Percentiles rank a stretch among this genome's conserved stretches.
phyloP scores from a whole-genome alignment of 2,113 vertebrate species.

The Mormyrus lacerda region DNA sequence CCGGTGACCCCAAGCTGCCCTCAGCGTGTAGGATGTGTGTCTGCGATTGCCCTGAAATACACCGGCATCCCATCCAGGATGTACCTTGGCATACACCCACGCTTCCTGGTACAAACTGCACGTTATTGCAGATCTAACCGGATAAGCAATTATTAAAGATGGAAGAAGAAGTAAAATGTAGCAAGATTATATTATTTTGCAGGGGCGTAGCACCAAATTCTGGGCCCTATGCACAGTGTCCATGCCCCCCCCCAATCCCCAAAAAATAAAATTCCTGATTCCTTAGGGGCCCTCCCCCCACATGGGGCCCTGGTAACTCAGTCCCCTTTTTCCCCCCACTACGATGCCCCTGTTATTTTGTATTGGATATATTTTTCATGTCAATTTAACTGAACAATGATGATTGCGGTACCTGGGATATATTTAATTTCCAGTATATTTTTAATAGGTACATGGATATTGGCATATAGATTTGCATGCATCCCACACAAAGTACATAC shows the following conservation, averaged over 20 bases:
- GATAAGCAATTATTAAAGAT: neutral
- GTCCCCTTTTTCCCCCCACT: too few relatives aligned
- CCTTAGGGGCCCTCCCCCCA: too few relatives aligned
- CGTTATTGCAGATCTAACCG: neutral
- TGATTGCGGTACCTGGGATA: neutral
- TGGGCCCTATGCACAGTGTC: too few relatives aligned
- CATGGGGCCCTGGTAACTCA: too few relatives aligned
- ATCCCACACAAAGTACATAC: neutral
- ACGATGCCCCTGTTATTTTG: too few relatives aligned
- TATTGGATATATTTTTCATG: neutral
- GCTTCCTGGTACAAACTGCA: neutral
- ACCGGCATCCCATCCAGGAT: neutral
- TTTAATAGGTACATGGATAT: neutral
- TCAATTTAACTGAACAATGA: neutral
- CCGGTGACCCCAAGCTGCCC: neutral
- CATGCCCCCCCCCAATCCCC: too few relatives aligned
- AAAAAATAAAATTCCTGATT: too few relatives aligned
- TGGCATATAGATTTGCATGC: neutral
- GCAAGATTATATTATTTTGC: neutral
- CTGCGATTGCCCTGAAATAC: neutral
- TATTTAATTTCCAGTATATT: slow-evolving; percentile 6
- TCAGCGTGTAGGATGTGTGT: neutral
- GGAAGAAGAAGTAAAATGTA: neutral
- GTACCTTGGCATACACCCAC: neutral
- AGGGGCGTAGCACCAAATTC: too few relatives aligned